Evolutionary conservation across 2,797 vertebrate genomes (phyloP).

Genomic region (Darevskia mixta): DNA sequence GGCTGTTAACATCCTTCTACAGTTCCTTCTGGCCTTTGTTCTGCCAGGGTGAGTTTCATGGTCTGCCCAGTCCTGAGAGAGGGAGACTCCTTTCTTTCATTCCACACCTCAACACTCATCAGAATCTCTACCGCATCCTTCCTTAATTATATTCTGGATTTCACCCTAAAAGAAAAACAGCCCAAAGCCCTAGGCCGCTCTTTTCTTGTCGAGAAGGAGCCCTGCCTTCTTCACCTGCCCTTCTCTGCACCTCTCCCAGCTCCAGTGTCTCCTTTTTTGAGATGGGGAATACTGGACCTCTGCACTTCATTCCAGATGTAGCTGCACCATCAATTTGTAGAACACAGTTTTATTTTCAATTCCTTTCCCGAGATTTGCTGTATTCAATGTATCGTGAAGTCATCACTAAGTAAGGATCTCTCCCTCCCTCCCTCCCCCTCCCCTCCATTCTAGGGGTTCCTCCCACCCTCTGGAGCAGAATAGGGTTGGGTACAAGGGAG

Average conservation of each 20-base stretch:
- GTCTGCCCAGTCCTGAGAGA: neutral
- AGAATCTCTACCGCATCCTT: neutral
- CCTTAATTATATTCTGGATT: neutral
- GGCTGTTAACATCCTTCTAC: neutral
- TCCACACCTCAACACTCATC: neutral
- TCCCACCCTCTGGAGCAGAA: no score
- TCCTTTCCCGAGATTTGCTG: neutral
- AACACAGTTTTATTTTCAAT: no score
- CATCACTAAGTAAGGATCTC: no score
- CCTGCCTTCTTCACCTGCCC: neutral
- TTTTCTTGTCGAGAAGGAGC: neutral
- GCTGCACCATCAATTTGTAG: neutral
- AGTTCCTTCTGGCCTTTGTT: neutral
- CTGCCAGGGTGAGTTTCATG: no score
- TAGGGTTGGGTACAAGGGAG: no score
- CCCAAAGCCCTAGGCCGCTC: neutral
- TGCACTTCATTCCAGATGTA: neutral
- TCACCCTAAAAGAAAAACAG: neutral
- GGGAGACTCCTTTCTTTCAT: neutral
- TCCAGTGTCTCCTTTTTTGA: neutral
- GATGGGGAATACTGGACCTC: neutral
- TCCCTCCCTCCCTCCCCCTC: no score
- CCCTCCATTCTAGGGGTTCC: no score
- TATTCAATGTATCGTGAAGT: no score
- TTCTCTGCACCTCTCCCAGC: neutral